phyloP scores from a whole-genome alignment of 2,113 vertebrate genomes.

The Eretmochelys imbricata region DNA sequence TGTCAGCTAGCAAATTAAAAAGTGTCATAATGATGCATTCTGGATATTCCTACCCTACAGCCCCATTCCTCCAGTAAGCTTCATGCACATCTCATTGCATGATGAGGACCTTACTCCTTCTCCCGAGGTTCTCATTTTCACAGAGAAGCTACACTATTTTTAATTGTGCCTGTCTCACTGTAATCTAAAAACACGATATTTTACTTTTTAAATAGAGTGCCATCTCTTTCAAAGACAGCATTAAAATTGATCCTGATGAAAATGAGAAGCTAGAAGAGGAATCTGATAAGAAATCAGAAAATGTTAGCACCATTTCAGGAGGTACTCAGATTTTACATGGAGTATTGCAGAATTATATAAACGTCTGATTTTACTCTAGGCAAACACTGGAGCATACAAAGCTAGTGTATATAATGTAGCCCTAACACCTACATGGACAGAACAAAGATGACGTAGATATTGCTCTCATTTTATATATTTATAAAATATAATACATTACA shows the following conservation, averaged over 20 bases:
- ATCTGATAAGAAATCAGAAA: conserved; percentile 34
- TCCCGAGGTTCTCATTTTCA: neutral
- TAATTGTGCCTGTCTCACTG: neutral
- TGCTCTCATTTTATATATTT: neutral
- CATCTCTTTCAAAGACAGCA: conserved; percentile 34
- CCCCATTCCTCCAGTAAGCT: neutral
- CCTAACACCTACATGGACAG: neutral
- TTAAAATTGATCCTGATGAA: neutral
- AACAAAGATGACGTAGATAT: neutral
- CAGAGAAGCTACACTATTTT: neutral
- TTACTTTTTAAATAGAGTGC: conserved; percentile 43
- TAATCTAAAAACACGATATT: neutral
- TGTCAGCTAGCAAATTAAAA: neutral
- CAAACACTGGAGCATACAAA: neutral
- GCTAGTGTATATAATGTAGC: neutral
- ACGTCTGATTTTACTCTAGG: neutral
- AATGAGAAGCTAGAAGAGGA: neutral
- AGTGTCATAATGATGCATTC: neutral
- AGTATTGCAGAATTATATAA: neutral
- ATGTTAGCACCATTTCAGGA: neutral
- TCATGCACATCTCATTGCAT: neutral
- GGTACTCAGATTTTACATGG: conserved; percentile 52
- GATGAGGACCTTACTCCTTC: neutral
- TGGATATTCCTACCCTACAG: neutral
- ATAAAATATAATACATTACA: neutral